phyloP scores from a whole-genome alignment of 1,140 invertebrate species.

The Cydia strobilella region DNA sequence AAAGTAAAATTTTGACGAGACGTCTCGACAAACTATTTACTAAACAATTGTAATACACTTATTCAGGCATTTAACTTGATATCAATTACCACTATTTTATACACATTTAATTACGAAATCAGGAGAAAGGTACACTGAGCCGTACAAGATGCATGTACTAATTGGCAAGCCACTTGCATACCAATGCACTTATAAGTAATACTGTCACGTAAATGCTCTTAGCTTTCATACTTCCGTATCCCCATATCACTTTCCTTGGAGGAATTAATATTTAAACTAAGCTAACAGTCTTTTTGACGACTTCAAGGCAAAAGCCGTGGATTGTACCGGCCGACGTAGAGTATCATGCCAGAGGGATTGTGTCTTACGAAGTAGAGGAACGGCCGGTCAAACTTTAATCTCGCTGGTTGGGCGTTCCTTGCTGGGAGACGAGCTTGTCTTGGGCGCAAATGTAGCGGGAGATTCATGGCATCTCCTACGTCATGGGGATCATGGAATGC shows the following conservation, averaged over 20 bases:
- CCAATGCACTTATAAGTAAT: conserved; percentile 67
- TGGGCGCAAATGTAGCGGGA: conserved; percentile 84
- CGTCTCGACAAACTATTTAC: conserved; percentile 36
- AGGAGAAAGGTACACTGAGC: conserved; percentile 54
- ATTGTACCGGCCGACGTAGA: conserved; percentile 92
- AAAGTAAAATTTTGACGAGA: conserved; percentile 51
- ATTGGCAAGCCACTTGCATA: conserved; percentile 47
- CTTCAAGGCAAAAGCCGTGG: conserved; percentile 86
- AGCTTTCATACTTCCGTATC: conserved; percentile 66
- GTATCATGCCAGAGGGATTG: conserved; percentile 91
- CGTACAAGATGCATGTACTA: conserved; percentile 45
- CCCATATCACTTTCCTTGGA: conserved; percentile 72
- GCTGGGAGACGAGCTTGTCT: conserved; percentile 86
- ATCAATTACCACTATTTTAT: conserved; percentile 43
- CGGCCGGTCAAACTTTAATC: conserved; percentile 90
- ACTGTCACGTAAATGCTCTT: conserved; percentile 76
- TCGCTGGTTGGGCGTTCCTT: conserved; percentile 74
- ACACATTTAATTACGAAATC: conserved; percentile 56
- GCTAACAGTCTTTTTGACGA: conserved; percentile 70
- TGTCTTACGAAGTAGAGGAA: conserved; percentile 93
- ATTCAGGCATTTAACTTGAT: conserved; percentile 35
- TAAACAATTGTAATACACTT: conserved; percentile 37
- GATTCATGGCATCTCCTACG: conserved; percentile 80
- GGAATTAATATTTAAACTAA: conserved; percentile 72
- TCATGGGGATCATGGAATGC: conserved; percentile 84